A percentile compares a stretch with the other conserved stretches of the same genome.
These are phyloP conservation scores for Coelinius sp. DNA, from an alignment of 2,888 invertebrate genomes.

Conservation along the genomic window DNA sequence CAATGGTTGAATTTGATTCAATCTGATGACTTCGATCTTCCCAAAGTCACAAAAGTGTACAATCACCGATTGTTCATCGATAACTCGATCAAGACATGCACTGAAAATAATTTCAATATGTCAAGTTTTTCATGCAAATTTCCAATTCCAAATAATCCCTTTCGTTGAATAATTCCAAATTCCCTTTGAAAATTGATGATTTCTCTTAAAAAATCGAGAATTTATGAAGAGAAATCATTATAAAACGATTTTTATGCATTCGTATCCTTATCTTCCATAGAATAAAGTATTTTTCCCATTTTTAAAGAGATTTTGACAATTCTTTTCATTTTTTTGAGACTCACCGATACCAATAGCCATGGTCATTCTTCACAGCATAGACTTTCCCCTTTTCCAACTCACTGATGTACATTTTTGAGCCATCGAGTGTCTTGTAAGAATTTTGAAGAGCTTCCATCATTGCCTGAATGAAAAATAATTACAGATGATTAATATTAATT, in stretches of 20 bases:
- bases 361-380: constrained; percentile 79
- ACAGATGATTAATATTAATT: not conserved
- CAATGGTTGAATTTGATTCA: constrained; percentile 74
- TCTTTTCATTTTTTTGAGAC: not conserved
- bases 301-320: not conserved
- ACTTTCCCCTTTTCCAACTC: constrained; percentile 75
- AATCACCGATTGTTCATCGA: constrained; percentile 73
- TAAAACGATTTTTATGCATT: not conserved
- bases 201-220: not conserved
- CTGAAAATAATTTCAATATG: constrained; percentile 58
- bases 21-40: constrained; percentile 74
- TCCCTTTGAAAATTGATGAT: not conserved
- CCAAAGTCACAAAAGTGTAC: constrained; percentile 79
- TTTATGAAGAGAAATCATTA: not conserved
- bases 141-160: not conserved
- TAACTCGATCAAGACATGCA: constrained; percentile 73
- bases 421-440: constrained; percentile 73
- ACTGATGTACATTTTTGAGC: constrained; percentile 65
- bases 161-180: not conserved
- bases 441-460: constrained; percentile 80
- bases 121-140: constrained; percentile 19
- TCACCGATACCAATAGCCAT: constrained; percentile 78
- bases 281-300: not conserved
- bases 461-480: not conserved
- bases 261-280: not conserved